phyloP scores from a whole-genome alignment of 2,888 invertebrate species.

The Vandiemenella viatica region DNA sequence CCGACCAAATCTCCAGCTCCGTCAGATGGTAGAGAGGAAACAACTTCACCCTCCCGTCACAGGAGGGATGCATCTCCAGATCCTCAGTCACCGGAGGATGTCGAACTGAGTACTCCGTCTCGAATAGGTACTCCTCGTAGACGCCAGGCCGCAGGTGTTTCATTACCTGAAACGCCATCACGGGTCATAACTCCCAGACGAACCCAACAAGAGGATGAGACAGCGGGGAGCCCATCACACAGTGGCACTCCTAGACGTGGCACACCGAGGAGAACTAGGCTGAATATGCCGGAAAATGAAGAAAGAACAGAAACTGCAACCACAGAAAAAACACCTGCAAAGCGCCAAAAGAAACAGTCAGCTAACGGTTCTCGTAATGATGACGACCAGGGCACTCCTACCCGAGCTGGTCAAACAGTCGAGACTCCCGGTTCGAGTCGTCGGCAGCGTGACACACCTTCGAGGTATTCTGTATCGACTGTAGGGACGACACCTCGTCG shows the following conservation, averaged over 20 bases:
- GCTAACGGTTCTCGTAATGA: no score
- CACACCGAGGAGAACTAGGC: background rate
- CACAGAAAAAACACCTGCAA: background rate
- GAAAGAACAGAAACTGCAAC: background rate
- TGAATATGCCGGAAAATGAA: background rate
- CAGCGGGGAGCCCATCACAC: background rate
- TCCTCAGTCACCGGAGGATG: background rate
- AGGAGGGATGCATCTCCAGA: background rate
- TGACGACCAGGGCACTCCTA: no score
- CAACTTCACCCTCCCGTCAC: background rate
- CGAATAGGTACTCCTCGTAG: background rate
- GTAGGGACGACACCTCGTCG: background rate
- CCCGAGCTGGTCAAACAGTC: no score
- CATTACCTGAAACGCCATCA: background rate
- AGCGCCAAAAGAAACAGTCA: background rate
- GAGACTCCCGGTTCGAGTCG: no score
- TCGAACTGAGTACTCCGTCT: background rate
- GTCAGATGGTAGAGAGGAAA: no score
- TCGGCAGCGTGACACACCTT: slow-evolving; percentile 14
- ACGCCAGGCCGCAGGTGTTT: no score
- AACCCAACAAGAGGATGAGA: background rate
- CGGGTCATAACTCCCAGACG: background rate
- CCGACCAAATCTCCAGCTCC: no score
- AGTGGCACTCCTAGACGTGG: background rate
- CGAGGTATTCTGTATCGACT: background rate